Base-by-base conservation (phyloP, 2,113 vertebrate species). In the Sciurus niger region DNA sequence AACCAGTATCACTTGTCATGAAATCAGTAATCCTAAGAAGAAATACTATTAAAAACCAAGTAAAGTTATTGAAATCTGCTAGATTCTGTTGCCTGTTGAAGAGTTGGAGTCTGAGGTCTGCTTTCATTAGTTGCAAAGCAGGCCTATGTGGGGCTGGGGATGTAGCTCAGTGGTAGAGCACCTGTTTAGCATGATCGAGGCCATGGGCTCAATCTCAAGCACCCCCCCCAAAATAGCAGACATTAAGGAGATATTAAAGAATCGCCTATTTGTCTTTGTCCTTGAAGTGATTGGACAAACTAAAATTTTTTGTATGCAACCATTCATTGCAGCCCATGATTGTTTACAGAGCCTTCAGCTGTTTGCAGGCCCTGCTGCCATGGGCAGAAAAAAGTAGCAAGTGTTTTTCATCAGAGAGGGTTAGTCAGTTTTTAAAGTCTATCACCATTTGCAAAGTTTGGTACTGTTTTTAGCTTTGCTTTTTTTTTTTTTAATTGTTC, bases 11-110 rank as follows among this genome's bases (percentile, higher is more conserved):
- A 37, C 30, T 92, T 76, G 32, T 16, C 32, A 25, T 89, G 65
- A 87, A 93, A 84, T 32, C 4, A 90, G 20, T 76, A 68, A 70
- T 91, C 93, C 77, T 90, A 48, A 84, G 90, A 84, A 67, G 25
- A 94, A 91, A 93, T 58, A 55, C 72, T n/a, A 3, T 67, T 72
- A 82, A 65, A 48, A 80, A 53, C 30, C 74, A 63, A 67, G 43
- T 55, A 18, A 90, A 83, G 40, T 78, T 82, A 46, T 3, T 82
- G 51, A 67, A 88, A 22, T 43, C 78, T 37, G 16, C 40, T 53
- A 48, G 67, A 73, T 25, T 72, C 18, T 82, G 68, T 70, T 72
- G 30, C 63, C 40, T 63, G 0, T 72, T 34, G 43, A 86, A 82
- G 63, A 32, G 55, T 5, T 30, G 6, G 77, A 55, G 77, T 37